Conservation (phyloP, 2,888 invertebrate species). For the Leucophora obtusa region DNA sequence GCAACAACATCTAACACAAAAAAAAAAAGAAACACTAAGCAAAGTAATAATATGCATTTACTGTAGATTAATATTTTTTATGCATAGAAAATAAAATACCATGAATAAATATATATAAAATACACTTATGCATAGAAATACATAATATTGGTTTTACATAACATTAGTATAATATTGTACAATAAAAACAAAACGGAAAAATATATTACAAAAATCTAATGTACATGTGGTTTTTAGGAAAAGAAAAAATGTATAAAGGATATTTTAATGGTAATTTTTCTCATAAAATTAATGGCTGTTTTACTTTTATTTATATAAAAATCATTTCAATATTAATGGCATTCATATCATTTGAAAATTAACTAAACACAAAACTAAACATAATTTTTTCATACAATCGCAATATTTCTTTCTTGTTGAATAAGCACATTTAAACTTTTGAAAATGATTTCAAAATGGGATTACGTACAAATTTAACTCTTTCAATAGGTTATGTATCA, state of each 20-base stretch:
- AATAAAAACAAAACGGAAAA: background rate
- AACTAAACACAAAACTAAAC: too few species aligned
- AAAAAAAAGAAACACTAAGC: background rate
- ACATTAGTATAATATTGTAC: background rate
- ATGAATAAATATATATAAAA: background rate
- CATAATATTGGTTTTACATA: background rate
- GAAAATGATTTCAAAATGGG: too few species aligned
- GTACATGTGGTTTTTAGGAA: background rate
- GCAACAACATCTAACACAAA: background rate
- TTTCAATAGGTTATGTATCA: too few species aligned
- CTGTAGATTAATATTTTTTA: conserved; percentile 6
- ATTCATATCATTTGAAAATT: too few species aligned
- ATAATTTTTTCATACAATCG: too few species aligned
- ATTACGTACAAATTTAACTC: too few species aligned
- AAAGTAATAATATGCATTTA: conserved; percentile 1
- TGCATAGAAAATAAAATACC: background rate
- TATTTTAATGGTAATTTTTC: background rate
- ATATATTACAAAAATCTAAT: background rate
- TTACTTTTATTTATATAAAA: background rate
- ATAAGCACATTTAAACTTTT: too few species aligned
- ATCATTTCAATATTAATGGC: too few species aligned
- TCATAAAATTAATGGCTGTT: background rate
- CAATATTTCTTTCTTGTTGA: too few species aligned
- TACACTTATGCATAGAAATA: background rate
- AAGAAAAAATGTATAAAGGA: background rate